These are phyloP conservation scores for Ahaetulla prasina DNA, from an alignment of 2,113 vertebrate genomes.

Conservation along the genomic window DNA sequence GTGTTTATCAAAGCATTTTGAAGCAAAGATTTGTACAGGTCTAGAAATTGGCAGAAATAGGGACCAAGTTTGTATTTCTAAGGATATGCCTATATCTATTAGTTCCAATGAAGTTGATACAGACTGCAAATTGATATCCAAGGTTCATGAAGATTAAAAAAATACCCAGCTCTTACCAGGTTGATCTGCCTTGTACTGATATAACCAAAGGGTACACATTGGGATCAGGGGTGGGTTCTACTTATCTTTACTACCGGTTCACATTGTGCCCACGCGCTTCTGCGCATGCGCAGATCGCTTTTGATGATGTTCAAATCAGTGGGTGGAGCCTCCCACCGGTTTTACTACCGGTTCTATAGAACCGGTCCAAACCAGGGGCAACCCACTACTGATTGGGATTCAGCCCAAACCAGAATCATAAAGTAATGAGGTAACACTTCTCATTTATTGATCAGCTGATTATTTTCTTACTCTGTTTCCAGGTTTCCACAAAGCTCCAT, in stretches of 20 bases:
- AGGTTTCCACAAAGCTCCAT: not conserved
- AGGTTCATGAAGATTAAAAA: not conserved
- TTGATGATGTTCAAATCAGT: too few species aligned
- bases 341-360: too few species aligned
- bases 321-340: too few species aligned
- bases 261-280: too few species aligned
- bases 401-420: not conserved
- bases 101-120: too few species aligned
- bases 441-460: not conserved
- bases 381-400: too few species aligned
- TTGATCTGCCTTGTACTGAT: not conserved
- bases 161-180: not conserved
- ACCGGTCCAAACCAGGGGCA: too few species aligned
- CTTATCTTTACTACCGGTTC: too few species aligned
- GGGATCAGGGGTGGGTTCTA: too few species aligned
- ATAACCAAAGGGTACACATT: not conserved
- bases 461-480: not conserved
- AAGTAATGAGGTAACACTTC: not conserved
- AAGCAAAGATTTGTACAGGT: not conserved
- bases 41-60: not conserved
- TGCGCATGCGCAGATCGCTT: too few species aligned
- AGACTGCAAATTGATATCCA: not conserved
- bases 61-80: not conserved
- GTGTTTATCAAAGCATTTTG: not conserved
- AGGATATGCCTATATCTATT: not conserved